A percentile compares a stretch with the other conserved stretches of the same genome.
These are phyloP conservation scores for Macrochelys suwanniensis DNA, from an alignment of 2,797 vertebrate genomes.

Conservation along the genomic window DNA sequence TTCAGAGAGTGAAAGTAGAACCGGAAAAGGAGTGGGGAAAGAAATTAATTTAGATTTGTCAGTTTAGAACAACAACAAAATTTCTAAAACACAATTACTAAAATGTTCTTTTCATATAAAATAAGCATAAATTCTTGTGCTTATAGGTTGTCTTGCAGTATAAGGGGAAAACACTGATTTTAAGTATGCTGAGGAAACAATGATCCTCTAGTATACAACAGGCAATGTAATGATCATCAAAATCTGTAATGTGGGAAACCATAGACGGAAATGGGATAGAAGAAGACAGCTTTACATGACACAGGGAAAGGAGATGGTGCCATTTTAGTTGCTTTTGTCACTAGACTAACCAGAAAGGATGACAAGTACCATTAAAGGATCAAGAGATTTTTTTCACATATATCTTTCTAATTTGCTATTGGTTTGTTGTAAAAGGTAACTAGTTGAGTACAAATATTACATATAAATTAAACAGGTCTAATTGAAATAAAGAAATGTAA, in stretches of 20 bases:
- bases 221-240: neutral
- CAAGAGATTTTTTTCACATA: constrained; percentile 2
- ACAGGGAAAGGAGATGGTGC: neutral
- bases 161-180: neutral
- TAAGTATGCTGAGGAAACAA: neutral
- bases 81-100: neutral
- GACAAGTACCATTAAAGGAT: constrained; percentile 24
- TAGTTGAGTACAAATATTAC: constrained; percentile 19
- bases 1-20: constrained; percentile 23
- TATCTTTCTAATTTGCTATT: neutral
- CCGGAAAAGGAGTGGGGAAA: neutral
- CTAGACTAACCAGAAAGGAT: constrained; percentile 42
- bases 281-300: neutral
- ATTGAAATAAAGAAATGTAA: constrained; percentile 41
- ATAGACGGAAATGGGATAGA: neutral
- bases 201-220: neutral
- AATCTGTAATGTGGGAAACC: accelerated
- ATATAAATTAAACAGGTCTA: constrained; percentile 20
- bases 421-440: constrained; percentile 19
- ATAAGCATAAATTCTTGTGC: accelerated
- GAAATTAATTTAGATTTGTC: neutral
- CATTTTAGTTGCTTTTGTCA: constrained; percentile 37
- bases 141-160: neutral
- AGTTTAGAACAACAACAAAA: constrained; percentile 1
- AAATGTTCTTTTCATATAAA: neutral